Evolutionary conservation across 2,113 vertebrate genomes (phyloP).

Genomic region (Phrynosoma platyrhinos): DNA sequence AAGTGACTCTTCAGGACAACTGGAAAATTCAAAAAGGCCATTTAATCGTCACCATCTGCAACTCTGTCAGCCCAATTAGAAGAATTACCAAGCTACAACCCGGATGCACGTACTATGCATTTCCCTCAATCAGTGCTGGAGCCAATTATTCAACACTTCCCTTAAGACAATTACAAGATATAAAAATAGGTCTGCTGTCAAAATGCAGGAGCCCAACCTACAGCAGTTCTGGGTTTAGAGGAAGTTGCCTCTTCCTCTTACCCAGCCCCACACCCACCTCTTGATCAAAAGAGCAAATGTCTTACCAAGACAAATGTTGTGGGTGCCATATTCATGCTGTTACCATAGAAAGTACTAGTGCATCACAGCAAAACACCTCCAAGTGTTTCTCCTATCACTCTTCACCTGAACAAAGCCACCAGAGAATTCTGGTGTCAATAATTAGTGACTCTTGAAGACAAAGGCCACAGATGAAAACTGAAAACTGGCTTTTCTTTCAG

Average conservation of each 20-base stretch:
- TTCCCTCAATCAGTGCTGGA: constrained; percentile 59
- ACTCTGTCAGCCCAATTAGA: constrained; percentile 72
- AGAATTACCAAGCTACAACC: constrained; percentile 64
- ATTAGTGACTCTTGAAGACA: not conserved
- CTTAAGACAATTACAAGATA: constrained; percentile 67
- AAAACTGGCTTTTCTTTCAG: not conserved
- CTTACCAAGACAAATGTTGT: not conserved
- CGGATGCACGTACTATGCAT: constrained; percentile 59
- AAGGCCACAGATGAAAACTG: not conserved
- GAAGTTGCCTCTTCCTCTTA: constrained; percentile 28
- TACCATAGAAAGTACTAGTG: not conserved
- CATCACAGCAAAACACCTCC: not conserved
- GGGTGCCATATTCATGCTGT: too few relatives aligned
- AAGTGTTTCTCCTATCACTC: not conserved
- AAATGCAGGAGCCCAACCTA: not conserved
- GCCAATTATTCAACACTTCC: constrained; percentile 67
- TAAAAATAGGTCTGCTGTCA: constrained; percentile 66
- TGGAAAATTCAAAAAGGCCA: not conserved
- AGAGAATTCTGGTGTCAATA: not conserved
- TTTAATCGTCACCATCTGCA: not conserved
- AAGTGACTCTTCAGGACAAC: rapidly evolving
- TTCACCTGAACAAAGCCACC: not conserved
- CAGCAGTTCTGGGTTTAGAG: not conserved
- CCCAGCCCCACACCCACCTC: constrained; percentile 1
- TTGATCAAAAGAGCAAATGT: not conserved